Conservation (phyloP, 2,113 vertebrate genomes). For the Edolisoma coerulescens region DNA sequence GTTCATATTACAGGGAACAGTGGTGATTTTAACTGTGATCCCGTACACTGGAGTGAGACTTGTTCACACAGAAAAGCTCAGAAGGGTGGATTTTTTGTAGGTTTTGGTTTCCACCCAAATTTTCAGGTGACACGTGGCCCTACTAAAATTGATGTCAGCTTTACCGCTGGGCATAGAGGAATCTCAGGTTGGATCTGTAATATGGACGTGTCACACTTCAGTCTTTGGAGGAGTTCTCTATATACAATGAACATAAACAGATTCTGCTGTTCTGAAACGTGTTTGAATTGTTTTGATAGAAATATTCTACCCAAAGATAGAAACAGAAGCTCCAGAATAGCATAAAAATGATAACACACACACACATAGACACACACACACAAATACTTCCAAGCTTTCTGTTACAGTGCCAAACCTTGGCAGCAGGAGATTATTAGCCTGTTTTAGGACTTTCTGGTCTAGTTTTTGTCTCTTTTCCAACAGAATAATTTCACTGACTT, state of each 20-base stretch:
- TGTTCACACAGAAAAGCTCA: not conserved
- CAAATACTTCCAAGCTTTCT: not conserved
- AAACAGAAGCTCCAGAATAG: not conserved
- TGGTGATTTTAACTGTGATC: not conserved
- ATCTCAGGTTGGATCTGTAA: not conserved
- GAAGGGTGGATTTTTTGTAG: not conserved
- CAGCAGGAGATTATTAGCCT: not conserved
- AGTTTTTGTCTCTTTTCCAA: not conserved
- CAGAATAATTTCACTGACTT: not conserved
- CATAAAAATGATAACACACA: not conserved
- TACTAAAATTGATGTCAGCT: not conserved
- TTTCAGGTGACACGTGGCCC: not conserved
- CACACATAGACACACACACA: not conserved
- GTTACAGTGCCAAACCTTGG: not conserved
- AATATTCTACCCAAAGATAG: not conserved
- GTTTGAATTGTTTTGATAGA: not conserved
- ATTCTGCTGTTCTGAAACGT: not conserved
- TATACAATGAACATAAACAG: not conserved
- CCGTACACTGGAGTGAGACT: not conserved
- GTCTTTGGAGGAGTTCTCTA: not conserved
- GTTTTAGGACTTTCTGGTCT: not conserved
- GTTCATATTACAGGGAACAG: not conserved
- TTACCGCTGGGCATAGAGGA: not conserved
- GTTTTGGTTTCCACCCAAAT: not conserved
- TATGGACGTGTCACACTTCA: fast-evolving